Conservation (phyloP, 2,888 invertebrate species). For the Aquatica leii region DNA sequence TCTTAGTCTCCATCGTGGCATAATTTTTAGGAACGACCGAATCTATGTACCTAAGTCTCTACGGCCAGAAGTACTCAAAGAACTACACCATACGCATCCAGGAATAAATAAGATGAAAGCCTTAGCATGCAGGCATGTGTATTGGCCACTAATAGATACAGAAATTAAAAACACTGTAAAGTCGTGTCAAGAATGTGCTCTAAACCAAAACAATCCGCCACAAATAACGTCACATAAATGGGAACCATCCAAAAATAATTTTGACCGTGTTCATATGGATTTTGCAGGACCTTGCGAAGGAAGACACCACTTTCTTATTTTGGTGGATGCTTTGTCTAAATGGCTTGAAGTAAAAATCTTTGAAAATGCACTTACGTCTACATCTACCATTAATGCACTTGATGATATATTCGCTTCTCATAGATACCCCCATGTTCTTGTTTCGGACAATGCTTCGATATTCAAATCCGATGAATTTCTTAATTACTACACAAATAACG, state of each 20-base stretch:
- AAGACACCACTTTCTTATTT: neutral
- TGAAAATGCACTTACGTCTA: neutral
- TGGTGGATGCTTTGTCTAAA: slow-evolving; percentile 3
- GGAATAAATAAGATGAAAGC: neutral
- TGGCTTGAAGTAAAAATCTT: neutral
- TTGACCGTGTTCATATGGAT: neutral
- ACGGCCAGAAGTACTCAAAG: neutral
- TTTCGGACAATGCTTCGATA: too few relatives aligned
- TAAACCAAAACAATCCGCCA: neutral
- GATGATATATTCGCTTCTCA: neutral
- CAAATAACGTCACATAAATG: slow-evolving; percentile 3
- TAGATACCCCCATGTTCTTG: neutral
- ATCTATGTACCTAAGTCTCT: neutral
- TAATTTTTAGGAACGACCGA: neutral
- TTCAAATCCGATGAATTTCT: too few relatives aligned
- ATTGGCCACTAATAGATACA: neutral
- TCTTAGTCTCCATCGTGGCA: neutral
- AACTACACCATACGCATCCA: neutral
- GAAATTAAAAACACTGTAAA: neutral
- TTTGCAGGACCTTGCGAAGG: neutral
- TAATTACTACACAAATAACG: too few relatives aligned
- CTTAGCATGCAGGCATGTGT: neutral
- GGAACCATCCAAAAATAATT: slow-evolving; percentile 1
- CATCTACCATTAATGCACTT: neutral
- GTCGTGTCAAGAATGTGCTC: neutral